Evolutionary conservation across 2,113 vertebrate species (phyloP).

Genomic region (Clarias magur): DNA sequence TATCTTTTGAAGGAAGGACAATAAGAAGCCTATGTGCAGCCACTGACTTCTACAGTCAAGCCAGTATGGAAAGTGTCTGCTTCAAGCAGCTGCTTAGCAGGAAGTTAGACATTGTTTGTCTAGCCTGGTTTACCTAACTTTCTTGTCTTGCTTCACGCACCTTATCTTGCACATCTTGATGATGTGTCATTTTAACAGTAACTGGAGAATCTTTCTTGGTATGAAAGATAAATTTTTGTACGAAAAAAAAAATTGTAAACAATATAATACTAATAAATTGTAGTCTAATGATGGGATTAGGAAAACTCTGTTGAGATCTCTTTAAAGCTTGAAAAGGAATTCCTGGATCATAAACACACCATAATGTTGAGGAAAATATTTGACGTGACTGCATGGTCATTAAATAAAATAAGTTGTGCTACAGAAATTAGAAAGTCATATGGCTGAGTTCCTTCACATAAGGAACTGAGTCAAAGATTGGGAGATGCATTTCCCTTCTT

Average conservation of each 20-base stretch:
- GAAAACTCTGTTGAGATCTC: background rate
- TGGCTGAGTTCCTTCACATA: slow-evolving; percentile 34
- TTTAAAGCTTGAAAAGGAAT: slow-evolving; percentile 16
- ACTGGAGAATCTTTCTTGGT: background rate
- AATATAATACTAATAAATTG: slow-evolving; percentile 1
- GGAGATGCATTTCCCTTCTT: slow-evolving; percentile 61
- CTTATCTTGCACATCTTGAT: slow-evolving; percentile 11
- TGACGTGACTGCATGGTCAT: slow-evolving; percentile 30
- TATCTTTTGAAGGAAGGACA: slow-evolving; percentile 58
- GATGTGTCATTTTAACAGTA: background rate
- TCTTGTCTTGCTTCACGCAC: slow-evolving; percentile 37
- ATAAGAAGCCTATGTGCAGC: slow-evolving; percentile 53
- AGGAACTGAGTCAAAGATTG: slow-evolving; percentile 49
- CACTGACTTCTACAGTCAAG: slow-evolving; percentile 56
- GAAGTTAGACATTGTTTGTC: slow-evolving; percentile 50
- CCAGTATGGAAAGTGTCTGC: slow-evolving; percentile 55
- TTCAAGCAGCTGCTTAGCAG: slow-evolving; percentile 59
- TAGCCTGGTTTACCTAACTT: slow-evolving; percentile 47
- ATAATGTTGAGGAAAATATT: slow-evolving; percentile 18
- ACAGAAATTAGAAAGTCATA: slow-evolving; percentile 44
- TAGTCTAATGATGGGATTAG: background rate
- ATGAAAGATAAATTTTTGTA: background rate
- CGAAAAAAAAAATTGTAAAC: background rate
- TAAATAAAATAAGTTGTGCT: slow-evolving; percentile 38
- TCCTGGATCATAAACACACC: background rate